Conservation (phyloP, 2,888 invertebrate species). For the Dicroscelio sp. region DNA sequence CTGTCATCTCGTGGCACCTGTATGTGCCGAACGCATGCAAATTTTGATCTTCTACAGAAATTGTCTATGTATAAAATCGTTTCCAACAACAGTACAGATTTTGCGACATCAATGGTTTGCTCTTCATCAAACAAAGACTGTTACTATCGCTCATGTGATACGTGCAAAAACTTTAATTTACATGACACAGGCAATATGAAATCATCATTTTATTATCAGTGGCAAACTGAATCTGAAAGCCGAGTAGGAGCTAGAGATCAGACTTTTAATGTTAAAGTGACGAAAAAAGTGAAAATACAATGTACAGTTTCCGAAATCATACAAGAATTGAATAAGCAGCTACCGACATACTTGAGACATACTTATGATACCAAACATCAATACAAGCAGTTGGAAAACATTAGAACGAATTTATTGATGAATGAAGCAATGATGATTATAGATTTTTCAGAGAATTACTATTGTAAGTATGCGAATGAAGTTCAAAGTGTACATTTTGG, state of each 20-base stretch:
- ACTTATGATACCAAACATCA: not conserved
- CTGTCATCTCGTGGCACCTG: conserved; percentile 66
- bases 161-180: not conserved
- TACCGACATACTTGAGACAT: not conserved
- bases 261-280: not conserved
- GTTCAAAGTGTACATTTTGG: conserved; percentile 1
- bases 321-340: not conserved
- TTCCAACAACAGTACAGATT: not conserved
- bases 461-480: not conserved
- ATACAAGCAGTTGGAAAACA: not conserved
- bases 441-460: conserved; percentile 1
- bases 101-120: not conserved
- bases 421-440: conserved; percentile 2
- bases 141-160: not conserved
- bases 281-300: conserved; percentile 19
- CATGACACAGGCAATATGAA: not conserved
- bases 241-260: conserved; percentile 16
- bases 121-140: not conserved
- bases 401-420: not conserved
- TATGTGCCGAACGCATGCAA: conserved; percentile 56
- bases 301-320: not conserved
- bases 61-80: conserved; percentile 48
- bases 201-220: conserved; percentile 27
- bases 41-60: conserved; percentile 62
- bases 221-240: conserved; percentile 1